Conservation (phyloP, 2,888 invertebrate genomes). For the Drosophila villosipedis region DNA sequence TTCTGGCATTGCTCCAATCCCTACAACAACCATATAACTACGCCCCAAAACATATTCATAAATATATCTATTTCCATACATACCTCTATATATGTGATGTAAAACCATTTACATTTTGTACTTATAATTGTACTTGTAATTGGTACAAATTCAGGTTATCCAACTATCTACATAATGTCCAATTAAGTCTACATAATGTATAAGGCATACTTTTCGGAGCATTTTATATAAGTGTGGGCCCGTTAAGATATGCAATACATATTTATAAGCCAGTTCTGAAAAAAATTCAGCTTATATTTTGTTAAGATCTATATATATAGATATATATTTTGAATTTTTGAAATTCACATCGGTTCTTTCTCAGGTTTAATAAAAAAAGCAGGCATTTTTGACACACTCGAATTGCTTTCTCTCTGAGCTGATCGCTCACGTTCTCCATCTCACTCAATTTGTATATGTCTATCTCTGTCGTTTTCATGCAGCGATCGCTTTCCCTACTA, state of each 20-base stretch:
- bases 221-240: no score
- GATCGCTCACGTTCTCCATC: neutral
- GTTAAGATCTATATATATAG: neutral
- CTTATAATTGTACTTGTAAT: neutral
- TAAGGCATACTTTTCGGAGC: neutral
- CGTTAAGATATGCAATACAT: neutral
- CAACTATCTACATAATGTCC: neutral
- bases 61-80: neutral
- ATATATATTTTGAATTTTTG: neutral
- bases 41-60: neutral
- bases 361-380: neutral
- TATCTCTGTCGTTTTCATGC: conserved; percentile 26
- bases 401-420: neutral
- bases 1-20: neutral
- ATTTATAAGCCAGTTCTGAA: neutral
- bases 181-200: neutral
- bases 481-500: conserved; percentile 95
- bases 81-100: neutral
- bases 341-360: neutral
- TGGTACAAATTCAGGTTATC: neutral
- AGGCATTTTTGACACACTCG: neutral
- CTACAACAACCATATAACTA: no score
- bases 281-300: neutral
- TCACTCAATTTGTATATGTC: neutral
- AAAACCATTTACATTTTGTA: neutral